These are phyloP conservation scores for Drymodes brunneopygia DNA, from an alignment of 2,113 vertebrate genomes.

Conservation along the genomic window DNA sequence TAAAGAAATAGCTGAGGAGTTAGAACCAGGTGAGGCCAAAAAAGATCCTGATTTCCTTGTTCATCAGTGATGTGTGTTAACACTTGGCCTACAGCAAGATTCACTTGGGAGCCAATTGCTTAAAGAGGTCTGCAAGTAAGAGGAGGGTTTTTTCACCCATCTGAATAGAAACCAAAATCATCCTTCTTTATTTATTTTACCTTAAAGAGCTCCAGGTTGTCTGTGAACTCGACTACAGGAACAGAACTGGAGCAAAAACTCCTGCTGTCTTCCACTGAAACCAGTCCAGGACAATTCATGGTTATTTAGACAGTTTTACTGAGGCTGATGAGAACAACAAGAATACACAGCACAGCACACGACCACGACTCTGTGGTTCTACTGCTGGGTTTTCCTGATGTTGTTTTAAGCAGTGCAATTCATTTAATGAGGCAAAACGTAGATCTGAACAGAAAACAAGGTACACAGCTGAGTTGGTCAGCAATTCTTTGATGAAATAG, in stretches of 20 bases:
- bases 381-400: background rate
- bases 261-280: background rate
- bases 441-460: background rate
- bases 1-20: background rate
- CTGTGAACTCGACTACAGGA: background rate
- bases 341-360: background rate
- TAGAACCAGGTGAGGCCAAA: background rate
- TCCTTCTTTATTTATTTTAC: background rate
- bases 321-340: background rate
- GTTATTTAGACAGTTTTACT: background rate
- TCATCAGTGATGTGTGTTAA: background rate
- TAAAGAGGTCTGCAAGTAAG: background rate
- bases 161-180: background rate
- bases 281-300: background rate
- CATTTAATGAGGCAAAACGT: background rate
- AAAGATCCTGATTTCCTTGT: background rate
- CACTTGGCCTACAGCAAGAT: background rate
- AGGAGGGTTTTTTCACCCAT: background rate
- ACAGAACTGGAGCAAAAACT: background rate
- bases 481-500: background rate
- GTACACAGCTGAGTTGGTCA: background rate
- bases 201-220: background rate
- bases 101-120: background rate
- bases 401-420: background rate
- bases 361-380: background rate